Conservation (phyloP, 2,797 vertebrate genomes). For the Spinus olivaceus region DNA sequence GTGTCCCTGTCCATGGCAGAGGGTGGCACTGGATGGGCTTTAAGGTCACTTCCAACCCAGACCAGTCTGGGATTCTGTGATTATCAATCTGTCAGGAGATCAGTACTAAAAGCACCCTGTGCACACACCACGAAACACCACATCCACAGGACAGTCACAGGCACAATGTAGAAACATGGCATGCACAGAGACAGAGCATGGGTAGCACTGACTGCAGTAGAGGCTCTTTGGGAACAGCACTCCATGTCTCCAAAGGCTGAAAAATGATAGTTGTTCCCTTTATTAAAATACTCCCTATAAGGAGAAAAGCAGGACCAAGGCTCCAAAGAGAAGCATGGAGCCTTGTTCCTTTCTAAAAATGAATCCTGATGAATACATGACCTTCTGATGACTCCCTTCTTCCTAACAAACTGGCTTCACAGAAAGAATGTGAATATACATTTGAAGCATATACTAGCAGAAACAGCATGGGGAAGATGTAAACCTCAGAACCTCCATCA, state of each 20-base stretch:
- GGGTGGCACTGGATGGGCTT: rapidly evolving
- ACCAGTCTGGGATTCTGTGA: neutral
- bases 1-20: neutral
- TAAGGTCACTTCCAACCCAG: neutral
- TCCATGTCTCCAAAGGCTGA: neutral
- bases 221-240: neutral
- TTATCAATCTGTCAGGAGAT: neutral
- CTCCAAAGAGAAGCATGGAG: neutral
- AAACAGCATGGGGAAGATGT: neutral
- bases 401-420: neutral
- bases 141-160: neutral
- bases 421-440: neutral
- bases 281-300: constrained; percentile 14
- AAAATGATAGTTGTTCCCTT: neutral
- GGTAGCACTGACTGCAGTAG: neutral
- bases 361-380: constrained; percentile 19
- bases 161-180: neutral
- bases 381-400: constrained; percentile 22
- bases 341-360: constrained; percentile 23
- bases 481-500: neutral
- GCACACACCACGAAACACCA: neutral
- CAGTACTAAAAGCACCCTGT: neutral
- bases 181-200: neutral
- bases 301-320: neutral
- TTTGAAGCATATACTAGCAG: neutral